Evolutionary conservation across 2,113 vertebrate species (phyloP), one percentile per base, ranked within the genome.

Genomic region (Abramis brama): DNA sequence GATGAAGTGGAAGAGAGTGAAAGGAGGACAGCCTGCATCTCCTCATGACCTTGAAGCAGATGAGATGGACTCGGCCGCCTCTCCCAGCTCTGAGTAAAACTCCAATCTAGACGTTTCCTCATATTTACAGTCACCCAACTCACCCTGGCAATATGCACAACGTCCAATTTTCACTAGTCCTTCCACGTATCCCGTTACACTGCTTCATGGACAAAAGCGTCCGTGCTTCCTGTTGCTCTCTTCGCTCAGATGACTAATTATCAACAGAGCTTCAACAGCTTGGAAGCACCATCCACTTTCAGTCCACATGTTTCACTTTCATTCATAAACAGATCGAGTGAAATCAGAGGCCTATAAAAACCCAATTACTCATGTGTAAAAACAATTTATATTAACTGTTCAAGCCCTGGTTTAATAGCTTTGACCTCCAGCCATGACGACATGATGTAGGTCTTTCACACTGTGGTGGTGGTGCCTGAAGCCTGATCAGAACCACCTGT

Each of bases 1-100:
- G 89, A 99, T 99, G 98, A 99, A 99, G 91, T 99, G 98, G 98
- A 99, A 99, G 91, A 93, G 98, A 0, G 97, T 99, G 57, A 99
- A 98, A 91, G 96, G 98, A 0, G 97, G 97, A 66, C 97, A 97
- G 23, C 95, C 96, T 0, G 91, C 93, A 66, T 97, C 97, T 5
- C 96, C 97, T 1, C 95, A 94, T 0, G 96, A 96, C 84, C 95
- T 94, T 9, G 97, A 98, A 89, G 94, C 93, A 0, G 97, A 98
- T 62, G 97, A 98, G 12, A 91, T 95, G 71, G 97, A 99, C 94
- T 98, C 97, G 2, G 95, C 97, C 0, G 95, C 97, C 19, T 98
- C 97, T 19, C 96, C 96, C 81, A 96, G 94, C 92, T 98, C 98
- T 2, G 97, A 98, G 82, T 98, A 90, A 94, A 86, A 60, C 36